Percentiles rank a stretch among this genome's conserved stretches.
Conservation (phyloP, 2,888 invertebrate genomes). For the Sesia bembeciformis region DNA sequence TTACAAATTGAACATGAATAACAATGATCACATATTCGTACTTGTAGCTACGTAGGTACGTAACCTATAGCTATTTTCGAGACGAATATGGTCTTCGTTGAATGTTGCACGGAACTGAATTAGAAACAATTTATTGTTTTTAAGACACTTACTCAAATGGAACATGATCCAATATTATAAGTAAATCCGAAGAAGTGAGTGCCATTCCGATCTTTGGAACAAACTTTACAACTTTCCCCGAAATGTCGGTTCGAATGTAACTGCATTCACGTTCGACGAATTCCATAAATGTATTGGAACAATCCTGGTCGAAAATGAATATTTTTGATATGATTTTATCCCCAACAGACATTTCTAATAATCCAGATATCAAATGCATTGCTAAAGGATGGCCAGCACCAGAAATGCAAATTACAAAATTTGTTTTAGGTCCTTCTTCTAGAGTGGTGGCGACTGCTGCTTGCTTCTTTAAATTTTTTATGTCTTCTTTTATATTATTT, state of each 20-base stretch:
- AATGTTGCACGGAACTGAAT: no score
- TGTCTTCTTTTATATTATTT: slow-evolving; percentile 25
- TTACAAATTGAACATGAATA: no score
- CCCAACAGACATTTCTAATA: slow-evolving; percentile 32
- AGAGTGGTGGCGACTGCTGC: slow-evolving; percentile 4
- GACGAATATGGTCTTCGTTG: no score
- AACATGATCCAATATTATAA: slow-evolving; percentile 67
- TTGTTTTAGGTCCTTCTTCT: slow-evolving; percentile 11
- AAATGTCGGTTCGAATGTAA: slow-evolving; percentile 30
- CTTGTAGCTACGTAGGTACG: no score
- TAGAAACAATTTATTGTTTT: no score
- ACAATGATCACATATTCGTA: no score
- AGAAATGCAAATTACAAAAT: slow-evolving; percentile 41
- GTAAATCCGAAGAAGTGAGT: slow-evolving; percentile 59
- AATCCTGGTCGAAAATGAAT: slow-evolving; percentile 39
- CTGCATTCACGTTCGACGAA: slow-evolving; percentile 45
- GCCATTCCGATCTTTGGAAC: slow-evolving; percentile 57
- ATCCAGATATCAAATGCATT: slow-evolving; percentile 44
- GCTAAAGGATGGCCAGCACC: slow-evolving; percentile 42
- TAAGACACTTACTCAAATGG: slow-evolving; percentile 37
- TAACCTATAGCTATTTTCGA: no score
- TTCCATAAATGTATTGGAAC: slow-evolving; percentile 33
- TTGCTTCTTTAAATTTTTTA: slow-evolving; percentile 12
- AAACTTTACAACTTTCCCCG: slow-evolving; percentile 44
- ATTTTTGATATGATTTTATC: slow-evolving; percentile 38